Evolutionary conservation across 1,140 invertebrate genomes (phyloP).

Genomic region (Olivierus martensii): DNA sequence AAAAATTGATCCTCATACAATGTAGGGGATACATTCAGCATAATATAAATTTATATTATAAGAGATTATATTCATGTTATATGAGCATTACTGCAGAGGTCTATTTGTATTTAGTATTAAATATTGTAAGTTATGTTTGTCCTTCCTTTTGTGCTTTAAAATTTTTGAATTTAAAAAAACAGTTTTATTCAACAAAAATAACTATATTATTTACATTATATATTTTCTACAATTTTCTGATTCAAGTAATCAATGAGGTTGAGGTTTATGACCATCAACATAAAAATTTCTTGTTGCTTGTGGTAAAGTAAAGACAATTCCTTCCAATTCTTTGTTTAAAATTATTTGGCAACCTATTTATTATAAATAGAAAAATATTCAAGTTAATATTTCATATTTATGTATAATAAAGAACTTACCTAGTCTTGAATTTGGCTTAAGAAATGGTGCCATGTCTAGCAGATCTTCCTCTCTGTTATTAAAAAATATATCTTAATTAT

Average conservation of each 20-base stretch:
- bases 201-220: no score
- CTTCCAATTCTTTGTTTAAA: conserved; percentile 80
- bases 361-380: conserved; percentile 34
- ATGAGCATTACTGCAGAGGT: no score
- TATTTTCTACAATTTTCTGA: no score
- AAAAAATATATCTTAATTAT: conserved; percentile 4
- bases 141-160: no score
- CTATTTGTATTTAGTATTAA: no score
- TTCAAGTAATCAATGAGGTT: conserved; percentile 70
- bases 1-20: no score
- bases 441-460: conserved; percentile 88
- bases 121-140: no score
- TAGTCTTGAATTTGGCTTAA: conserved; percentile 89
- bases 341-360: conserved; percentile 83
- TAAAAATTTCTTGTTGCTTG: conserved; percentile 93
- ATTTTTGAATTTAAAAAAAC: no score
- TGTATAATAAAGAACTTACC: conserved; percentile 36
- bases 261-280: conserved; percentile 91
- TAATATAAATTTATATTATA: no score
- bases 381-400: conserved; percentile 76
- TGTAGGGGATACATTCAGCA: no score
- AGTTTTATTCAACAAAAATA: no score
- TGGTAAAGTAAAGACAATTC: conserved; percentile 72
- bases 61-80: no score
- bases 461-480: conserved; percentile 77